phyloP scores from a whole-genome alignment of 2,113 vertebrate genomes.

The Marmota monax region DNA sequence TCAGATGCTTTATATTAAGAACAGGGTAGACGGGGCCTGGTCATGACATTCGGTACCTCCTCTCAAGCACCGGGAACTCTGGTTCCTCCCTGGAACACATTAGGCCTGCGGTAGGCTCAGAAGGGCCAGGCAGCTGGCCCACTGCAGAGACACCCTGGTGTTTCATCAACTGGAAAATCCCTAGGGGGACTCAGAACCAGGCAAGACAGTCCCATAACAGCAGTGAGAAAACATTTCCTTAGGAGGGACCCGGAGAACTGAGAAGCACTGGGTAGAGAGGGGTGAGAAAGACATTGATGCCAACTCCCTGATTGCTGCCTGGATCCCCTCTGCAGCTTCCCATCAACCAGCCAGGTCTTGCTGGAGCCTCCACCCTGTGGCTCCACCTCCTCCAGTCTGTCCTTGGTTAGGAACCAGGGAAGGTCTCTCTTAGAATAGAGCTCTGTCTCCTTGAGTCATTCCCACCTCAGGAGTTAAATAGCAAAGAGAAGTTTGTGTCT shows the following conservation, averaged over 20 bases:
- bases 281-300: neutral
- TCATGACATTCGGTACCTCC: neutral
- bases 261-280: neutral
- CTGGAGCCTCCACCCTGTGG: rapidly evolving
- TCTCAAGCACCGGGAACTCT: neutral
- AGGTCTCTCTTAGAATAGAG: neutral
- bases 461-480: neutral
- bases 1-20: neutral
- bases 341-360: neutral
- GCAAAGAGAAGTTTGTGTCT: neutral
- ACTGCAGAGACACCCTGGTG: neutral
- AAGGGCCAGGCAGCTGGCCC: neutral
- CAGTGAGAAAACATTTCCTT: neutral
- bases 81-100: neutral
- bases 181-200: neutral
- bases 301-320: neutral
- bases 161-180: neutral
- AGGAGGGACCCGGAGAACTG: neutral
- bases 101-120: neutral
- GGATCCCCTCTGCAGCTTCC: neutral
- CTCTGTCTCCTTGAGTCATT: neutral
- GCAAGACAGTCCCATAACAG: neutral
- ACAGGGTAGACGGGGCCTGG: neutral
- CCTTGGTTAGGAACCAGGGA: neutral
- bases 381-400: neutral